Evolutionary conservation across 2,113 vertebrate species (phyloP).

Genomic region (Sinosuthora webbiana): DNA sequence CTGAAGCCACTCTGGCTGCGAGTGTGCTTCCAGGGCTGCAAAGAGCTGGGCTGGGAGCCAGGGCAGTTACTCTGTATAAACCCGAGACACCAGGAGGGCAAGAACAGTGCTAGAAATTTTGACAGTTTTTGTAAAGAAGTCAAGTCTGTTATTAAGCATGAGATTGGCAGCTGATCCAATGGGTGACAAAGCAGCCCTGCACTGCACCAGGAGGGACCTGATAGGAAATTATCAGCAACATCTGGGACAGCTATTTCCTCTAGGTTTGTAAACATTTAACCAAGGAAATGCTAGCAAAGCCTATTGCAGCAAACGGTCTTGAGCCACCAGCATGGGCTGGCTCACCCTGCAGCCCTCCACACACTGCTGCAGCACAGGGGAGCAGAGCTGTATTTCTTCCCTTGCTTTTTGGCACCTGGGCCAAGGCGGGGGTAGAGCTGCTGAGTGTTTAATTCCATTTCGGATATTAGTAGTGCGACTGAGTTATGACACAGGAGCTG

Average conservation of each 20-base stretch:
- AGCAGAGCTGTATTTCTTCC: constrained; percentile 3
- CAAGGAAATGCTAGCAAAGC: background rate
- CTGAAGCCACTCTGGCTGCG: background rate
- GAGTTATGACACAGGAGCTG: constrained; percentile 48
- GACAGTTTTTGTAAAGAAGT: background rate
- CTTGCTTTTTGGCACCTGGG: background rate
- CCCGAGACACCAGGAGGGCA: background rate
- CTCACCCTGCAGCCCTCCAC: background rate
- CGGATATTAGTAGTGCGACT: background rate
- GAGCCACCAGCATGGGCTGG: background rate
- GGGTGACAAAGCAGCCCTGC: background rate
- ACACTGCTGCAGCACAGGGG: background rate
- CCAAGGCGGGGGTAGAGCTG: background rate
- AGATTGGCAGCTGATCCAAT: background rate
- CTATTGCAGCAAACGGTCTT: background rate
- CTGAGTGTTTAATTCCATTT: constrained; percentile 49
- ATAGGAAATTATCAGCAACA: constrained; percentile 25
- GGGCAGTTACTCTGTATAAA: background rate
- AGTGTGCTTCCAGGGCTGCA: background rate
- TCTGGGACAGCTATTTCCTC: constrained; percentile 17
- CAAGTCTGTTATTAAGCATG: background rate
- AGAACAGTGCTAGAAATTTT: background rate
- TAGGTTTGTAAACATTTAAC: background rate
- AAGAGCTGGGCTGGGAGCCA: background rate
- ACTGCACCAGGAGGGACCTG: background rate